Percentiles rank a stretch among this genome's conserved stretches.
phyloP scores from a whole-genome alignment of 2,888 invertebrate genomes.

The Pristionchus entomophagus region DNA sequence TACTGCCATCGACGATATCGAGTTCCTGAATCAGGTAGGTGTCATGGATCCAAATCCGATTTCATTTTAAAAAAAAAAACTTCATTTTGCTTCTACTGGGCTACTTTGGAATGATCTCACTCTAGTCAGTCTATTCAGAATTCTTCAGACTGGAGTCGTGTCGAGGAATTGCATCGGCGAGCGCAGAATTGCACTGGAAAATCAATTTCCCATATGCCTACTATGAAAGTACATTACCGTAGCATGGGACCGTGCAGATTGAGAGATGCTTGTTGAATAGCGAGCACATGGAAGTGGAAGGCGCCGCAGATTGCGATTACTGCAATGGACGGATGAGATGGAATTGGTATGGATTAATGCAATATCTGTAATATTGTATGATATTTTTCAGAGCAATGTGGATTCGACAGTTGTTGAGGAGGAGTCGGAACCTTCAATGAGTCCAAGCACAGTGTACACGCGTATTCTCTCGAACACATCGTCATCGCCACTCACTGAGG shows the following conservation, averaged over 20 bases:
- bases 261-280: constrained; percentile 56
- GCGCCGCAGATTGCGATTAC: constrained; percentile 52
- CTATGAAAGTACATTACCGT: not conserved
- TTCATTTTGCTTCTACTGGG: not conserved
- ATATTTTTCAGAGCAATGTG: not conserved
- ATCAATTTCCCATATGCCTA: not conserved
- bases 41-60: too few species aligned
- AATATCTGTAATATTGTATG: not conserved
- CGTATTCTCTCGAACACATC: constrained; percentile 74
- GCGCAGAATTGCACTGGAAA: constrained; percentile 64
- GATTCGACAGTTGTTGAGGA: not conserved
- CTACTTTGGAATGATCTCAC: constrained; percentile 44
- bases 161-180: constrained; percentile 76
- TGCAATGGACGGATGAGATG: not conserved
- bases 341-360: too few species aligned
- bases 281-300: constrained; percentile 54
- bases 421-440: constrained; percentile 60
- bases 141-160: constrained; percentile 76
- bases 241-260: constrained; percentile 72
- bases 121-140: constrained; percentile 68
- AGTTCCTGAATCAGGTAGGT: constrained; percentile 69
- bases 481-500: not conserved
- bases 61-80: not conserved
- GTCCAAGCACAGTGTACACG: constrained; percentile 77
- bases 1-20: constrained; percentile 65